A percentile compares a stretch with the other conserved stretches of the same genome.
These are phyloP conservation scores for Coronaproctus castanopsis DNA, from an alignment of 2,888 invertebrate genomes.

Conservation along the genomic window DNA sequence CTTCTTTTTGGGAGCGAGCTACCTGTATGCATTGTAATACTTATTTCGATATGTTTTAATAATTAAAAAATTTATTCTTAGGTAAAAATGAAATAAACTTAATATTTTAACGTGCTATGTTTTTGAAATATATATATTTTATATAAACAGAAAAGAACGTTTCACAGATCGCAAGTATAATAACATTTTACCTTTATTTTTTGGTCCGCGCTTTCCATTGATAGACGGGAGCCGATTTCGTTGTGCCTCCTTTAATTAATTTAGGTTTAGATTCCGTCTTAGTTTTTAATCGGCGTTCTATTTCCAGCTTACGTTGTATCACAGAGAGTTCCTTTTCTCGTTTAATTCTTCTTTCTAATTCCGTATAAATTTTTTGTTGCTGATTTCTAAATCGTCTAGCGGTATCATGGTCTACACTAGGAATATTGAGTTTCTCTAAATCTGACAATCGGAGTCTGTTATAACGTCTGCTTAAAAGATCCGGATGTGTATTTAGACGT, in stretches of 20 bases:
- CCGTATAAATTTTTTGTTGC: slow-evolving; percentile 44
- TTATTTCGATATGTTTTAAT: too few relatives aligned
- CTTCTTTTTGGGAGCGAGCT: too few relatives aligned
- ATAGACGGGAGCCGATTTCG: slow-evolving; percentile 49
- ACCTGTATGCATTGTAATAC: too few relatives aligned
- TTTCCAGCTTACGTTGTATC: slow-evolving; percentile 56
- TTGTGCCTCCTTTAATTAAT: slow-evolving; percentile 39
- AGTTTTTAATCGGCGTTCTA: slow-evolving; percentile 44
- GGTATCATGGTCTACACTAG: slow-evolving; percentile 34
- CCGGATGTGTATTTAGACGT: slow-evolving; percentile 52
- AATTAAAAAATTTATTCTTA: too few relatives aligned
- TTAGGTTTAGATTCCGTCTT: slow-evolving; percentile 41
- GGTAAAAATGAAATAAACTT: too few relatives aligned
- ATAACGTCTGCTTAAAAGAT: slow-evolving; percentile 41
- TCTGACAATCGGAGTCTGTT: slow-evolving; percentile 45
- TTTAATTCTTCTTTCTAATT: slow-evolving; percentile 51
- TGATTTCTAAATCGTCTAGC: slow-evolving; percentile 22
- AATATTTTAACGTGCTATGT: too few relatives aligned
- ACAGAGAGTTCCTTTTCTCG: slow-evolving; percentile 54
- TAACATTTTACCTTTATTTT: slow-evolving; percentile 35
- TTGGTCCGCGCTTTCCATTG: slow-evolving; percentile 65
- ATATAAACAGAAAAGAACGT: too few relatives aligned
- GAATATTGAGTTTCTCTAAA: slow-evolving; percentile 35
- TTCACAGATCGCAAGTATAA: too few relatives aligned
- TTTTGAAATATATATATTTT: too few relatives aligned